Conservation (phyloP, 1,140 invertebrate species). For the Heliconius nattereri region DNA sequence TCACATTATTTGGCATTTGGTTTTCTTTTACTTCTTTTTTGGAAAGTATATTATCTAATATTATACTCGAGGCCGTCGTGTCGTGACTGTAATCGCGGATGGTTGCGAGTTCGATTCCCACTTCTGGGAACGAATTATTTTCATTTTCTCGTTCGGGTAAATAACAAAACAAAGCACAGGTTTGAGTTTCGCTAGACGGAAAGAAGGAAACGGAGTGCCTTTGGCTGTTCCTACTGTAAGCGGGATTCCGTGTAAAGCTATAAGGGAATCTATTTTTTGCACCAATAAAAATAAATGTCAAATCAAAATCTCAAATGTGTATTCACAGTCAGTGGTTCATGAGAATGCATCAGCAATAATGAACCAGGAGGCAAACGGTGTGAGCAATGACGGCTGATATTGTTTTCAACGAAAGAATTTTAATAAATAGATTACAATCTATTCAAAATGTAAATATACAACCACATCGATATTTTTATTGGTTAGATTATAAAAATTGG, state of each 20-base stretch:
- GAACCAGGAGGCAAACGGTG: slow-evolving; percentile 1
- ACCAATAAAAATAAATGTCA: not conserved
- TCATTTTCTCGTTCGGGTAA: not conserved
- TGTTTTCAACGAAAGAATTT: slow-evolving; percentile 69
- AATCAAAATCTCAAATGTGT: not conserved
- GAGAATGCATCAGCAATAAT: not conserved
- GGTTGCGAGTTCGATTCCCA: not conserved
- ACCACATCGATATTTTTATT: slow-evolving; percentile 81
- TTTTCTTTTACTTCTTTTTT: not conserved
- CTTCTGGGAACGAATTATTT: not conserved
- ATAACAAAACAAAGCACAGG: too few relatives aligned
- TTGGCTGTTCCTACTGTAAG: not conserved
- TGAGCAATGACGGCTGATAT: slow-evolving; percentile 53
- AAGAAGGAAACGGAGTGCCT: too few relatives aligned
- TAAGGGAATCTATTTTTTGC: not conserved
- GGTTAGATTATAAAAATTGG: slow-evolving; percentile 81
- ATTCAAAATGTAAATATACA: slow-evolving; percentile 67
- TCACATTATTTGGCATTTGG: not conserved
- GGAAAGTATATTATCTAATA: not conserved
- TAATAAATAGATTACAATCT: slow-evolving; percentile 59
- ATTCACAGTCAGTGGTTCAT: not conserved
- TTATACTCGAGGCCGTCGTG: too few relatives aligned
- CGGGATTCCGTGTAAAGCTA: not conserved
- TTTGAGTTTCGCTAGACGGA: too few relatives aligned
- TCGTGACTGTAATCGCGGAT: not conserved